Base-by-base conservation (phyloP, 1,140 invertebrate species). In the Drosophila baimaii region DNA sequence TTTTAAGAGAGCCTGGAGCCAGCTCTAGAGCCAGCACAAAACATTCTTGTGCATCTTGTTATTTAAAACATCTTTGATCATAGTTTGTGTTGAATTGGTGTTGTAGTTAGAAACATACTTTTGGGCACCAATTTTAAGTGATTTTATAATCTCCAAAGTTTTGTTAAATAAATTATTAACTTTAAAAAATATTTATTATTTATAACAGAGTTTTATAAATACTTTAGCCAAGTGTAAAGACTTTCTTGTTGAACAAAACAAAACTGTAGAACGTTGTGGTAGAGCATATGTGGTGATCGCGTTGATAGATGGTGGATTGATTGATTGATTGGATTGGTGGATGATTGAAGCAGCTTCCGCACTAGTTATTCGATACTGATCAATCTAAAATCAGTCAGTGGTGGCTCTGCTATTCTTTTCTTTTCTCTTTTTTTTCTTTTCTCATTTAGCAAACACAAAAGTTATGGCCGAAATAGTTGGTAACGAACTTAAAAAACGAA, bases 301-400 rank as follows among this genome's bases (percentile, higher is more conserved):
- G 43, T 17, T 47, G 57, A 27, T 63, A 27, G 13, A 27, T 52
- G 65, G 27, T 39, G 17, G 49, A 41, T 69, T 31, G 31, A 35
- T 23, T 41, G 44, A 43, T 57, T 35, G 35, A 13, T 71, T 52
- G 56, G 35, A 13, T 71, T 52, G 56, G 37, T 52, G 47, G 54
- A 54, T 52, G 61, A 39, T 75, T 29, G 47, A 58, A 57, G 49
- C 46, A 64, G 63, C 33, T 55, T 72, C 49, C 56, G 68, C 56
- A 61, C 73, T 57, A 58, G 59, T 63, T 91, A 90, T 92, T 90
- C 91, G 91, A 91, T 91, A 90, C 91, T 92, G 91, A 92, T 92
- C 91, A 92, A 92, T 92, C 83, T 82, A 88, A 91, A 92, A 92
- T 91, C 91, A 91, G 91, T 91, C 77, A 62, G 68, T 58, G 64